Base-by-base conservation (phyloP, 2,888 invertebrate species). In the Eledone cirrhosa region DNA sequence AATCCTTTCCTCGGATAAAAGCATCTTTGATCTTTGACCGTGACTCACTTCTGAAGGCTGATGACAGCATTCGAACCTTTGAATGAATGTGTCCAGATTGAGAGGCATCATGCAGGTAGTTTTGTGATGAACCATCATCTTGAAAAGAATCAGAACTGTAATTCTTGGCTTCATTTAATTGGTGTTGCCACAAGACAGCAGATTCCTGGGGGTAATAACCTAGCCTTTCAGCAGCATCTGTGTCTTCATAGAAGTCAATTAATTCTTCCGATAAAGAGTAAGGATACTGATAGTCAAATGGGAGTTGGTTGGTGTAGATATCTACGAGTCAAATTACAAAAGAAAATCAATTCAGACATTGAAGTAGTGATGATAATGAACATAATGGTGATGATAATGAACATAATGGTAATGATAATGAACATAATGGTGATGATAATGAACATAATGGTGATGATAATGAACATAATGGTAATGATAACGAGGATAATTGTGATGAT, bases 41-140 rank as follows among this genome's bases (percentile, higher is more conserved):
- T 41, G 72, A 72, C 41, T 72, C 72, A 22, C 72, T 72, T n/a
- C 41, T 72, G 33, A 72, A 72, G n/a, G 72, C 29, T 72, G 72
- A 29, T 1, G 72, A 72, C 22, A 72, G 24, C 72, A 22, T 41
- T 31, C 41, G 72, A 31, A 72, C 72, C 22, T 41, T 72, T 41
- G 72, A 72, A n/a, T 33, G 31, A 41, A 41, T n/a, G 13, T 29
- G 72, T 3, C 22, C 33, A 11, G 29, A 41, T 22, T 22, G 33
- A 31, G 13, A 31, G 14, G 13, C n/a, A 3, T 33, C n/a, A 24
- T 29, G 33, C 72, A 72, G 72, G 14, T n/a, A 72, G n/a, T 72
- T n/a, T 19, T 31, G 24, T 22, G 72, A 72, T 72, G 41, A 33
- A 19, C n/a, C 41, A 31, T 41, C 33, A 33, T 41, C n/a, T n/a